Evolutionary conservation across 2,888 invertebrate genomes (phyloP), one percentile per base, ranked within the genome.

Genomic region (Cryptosula pallasiana): DNA sequence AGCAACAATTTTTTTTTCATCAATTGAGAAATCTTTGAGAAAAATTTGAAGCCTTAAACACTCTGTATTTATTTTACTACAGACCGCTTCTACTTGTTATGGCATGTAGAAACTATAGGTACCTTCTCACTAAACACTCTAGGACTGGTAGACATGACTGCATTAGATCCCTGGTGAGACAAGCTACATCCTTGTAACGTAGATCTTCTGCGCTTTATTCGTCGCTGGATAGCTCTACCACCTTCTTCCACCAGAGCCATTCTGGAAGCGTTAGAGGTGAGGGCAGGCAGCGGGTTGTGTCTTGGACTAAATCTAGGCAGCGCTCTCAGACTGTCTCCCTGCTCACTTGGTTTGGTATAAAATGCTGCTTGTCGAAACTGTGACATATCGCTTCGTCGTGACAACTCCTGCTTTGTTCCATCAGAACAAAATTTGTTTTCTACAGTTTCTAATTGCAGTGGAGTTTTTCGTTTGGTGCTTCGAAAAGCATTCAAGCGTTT

Each of bases 371-470:
- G n/a, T 5, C 25, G 5, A 23, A 13, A 57, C n/a, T n/a, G 20
- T 57, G 57, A 13, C 45, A 45, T 45, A 5, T 9, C 16, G 13
- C n/a, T 63, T 32, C 9, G 2, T 16, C 27, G 20, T 5, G 63
- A 20, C 32, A 63, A 63, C n/a, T 63, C 32, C n/a, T 34, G 27
- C n/a, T 63, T 63, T 3, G 63, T 32, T 5, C 32, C 9, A 9
- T 63, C 34, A 3, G 63, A 63, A 32, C 63, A 63, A n/a, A 63
- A 63, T 63, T 63, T 63, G 9, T 63, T 32, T 32, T 63, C 63
- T 32, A 63, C 2, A 32, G 32, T 27, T 25, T 63, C 63, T n/a
- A 63, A 13, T 13, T 45, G 45, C 20, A 45, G 20, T 45, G 45
- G 45, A 13, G 5, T 45, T 45, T 45, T 45, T 20, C 20, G 45